These are phyloP conservation scores for Oncorhynchus kisutch DNA, from an alignment of 2,113 vertebrate species.

Conservation along the genomic window DNA sequence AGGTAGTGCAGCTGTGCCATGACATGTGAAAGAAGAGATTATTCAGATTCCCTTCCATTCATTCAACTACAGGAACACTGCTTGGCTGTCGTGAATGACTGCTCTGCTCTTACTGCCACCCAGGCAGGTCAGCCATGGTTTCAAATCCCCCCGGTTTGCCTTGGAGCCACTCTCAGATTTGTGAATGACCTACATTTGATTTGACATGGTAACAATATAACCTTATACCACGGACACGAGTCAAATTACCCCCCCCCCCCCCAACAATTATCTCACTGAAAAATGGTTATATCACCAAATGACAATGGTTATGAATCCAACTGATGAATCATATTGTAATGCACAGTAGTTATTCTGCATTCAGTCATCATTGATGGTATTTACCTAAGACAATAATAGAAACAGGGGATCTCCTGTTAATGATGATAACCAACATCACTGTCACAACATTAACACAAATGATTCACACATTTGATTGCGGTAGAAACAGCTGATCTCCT, in stretches of 20 bases:
- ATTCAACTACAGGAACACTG: neutral
- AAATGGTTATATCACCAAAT: neutral
- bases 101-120: neutral
- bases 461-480: too few species aligned
- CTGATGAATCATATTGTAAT: neutral
- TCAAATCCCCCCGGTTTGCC: neutral
- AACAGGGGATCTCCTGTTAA: neutral
- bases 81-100: neutral
- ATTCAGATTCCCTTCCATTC: neutral
- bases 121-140: neutral
- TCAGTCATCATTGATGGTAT: neutral
- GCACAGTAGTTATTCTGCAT: neutral
- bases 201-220: neutral
- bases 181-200: neutral
- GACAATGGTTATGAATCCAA: neutral
- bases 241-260: too few species aligned
- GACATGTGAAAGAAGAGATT: neutral
- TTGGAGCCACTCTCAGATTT: neutral
- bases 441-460: too few species aligned
- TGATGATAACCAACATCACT: neutral
- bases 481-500: too few species aligned
- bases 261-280: neutral
- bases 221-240: too few species aligned
- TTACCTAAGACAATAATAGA: neutral
- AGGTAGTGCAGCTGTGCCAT: neutral